Evolutionary conservation across 2,797 vertebrate species (phyloP), one percentile per base, ranked within the genome.

Genomic region (Alauda arvensis): DNA sequence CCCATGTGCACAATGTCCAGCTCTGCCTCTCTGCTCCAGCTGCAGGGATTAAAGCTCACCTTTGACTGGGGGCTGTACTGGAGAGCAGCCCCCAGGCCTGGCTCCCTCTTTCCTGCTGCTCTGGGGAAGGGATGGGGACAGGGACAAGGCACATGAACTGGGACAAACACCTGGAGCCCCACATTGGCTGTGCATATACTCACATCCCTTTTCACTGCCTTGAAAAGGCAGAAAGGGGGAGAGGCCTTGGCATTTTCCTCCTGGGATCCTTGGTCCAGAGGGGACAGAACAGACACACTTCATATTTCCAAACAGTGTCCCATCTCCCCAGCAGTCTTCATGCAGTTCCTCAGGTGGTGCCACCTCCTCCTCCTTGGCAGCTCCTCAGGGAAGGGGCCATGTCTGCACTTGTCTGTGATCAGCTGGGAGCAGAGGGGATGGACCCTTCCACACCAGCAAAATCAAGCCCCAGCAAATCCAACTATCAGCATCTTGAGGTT

Each of bases 1-100:
- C 15, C 37, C 16, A 3, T 1, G 16, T 15, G 26, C 42, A 12
- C 18, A 8, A 6, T 0, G 2, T 17, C 25, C 69, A 48, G 42
- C 37, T 52, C 19, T 39, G 34, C 19, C 29, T 26, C 34, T 87
- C 53, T 77, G 52, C 43, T 77, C 39, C 49, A 28, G 39, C 25
- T 40, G 39, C 42, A 25, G 75, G 17, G 33, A 53, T 37, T 39
- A 17, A 71, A 81, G 7, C 14, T 2, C 33, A 15, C 9, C 19
- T 62, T 62, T 3, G 2, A 4, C 4, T 8, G 17, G 34, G 21
- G 37, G 20, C 10, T 42, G 55, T 6, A 21, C 24, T 5, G 3
- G 15, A 12, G 24, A 45, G 45, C 49, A 57, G 33, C 42, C 28
- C 37, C 17, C 2, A 10, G 55, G 31, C 59, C 65, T 43, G 15